A percentile compares a stretch with the other conserved stretches of the same genome.
phyloP scores from a whole-genome alignment of 2,797 vertebrate genomes.

The Poecile montanus region DNA sequence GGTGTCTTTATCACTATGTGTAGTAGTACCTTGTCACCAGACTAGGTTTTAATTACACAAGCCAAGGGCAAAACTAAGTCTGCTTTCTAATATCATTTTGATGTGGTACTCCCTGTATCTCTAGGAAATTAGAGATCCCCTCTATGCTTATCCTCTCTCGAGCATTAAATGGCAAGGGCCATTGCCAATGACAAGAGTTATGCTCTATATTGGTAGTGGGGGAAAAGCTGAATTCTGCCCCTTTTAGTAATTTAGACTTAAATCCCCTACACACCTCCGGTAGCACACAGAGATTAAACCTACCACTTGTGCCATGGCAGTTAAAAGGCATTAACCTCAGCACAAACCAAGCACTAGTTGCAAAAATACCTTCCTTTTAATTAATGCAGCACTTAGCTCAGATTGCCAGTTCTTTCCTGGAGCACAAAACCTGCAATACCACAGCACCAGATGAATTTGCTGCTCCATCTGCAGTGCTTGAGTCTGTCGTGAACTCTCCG shows the following conservation, averaged over 20 bases:
- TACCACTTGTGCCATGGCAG: not conserved
- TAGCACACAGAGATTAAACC: not conserved
- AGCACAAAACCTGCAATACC: slow-evolving; percentile 45
- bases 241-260: not conserved
- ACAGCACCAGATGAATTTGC: slow-evolving; percentile 41
- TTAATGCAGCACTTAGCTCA: slow-evolving; percentile 57
- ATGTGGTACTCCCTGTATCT: slow-evolving; percentile 8
- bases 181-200: not conserved
- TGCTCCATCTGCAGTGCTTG: slow-evolving; percentile 46
- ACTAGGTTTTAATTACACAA: slow-evolving; percentile 58
- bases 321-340: not conserved
- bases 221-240: not conserved
- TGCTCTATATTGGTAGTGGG: not conserved
- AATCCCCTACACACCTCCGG: not conserved
- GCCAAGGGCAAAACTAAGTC: slow-evolving; percentile 35
- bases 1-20: not conserved
- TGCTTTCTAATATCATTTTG: slow-evolving; percentile 46
- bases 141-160: not conserved
- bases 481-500: slow-evolving; percentile 70
- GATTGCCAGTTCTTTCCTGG: not conserved
- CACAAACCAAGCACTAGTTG: not conserved
- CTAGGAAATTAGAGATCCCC: slow-evolving; percentile 13
- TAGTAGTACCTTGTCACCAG: slow-evolving; percentile 18
- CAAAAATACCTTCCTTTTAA: slow-evolving; percentile 47
- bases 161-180: not conserved